phyloP scores from a whole-genome alignment of 2,113 vertebrate species.

The Hippopotamus amphibius region DNA sequence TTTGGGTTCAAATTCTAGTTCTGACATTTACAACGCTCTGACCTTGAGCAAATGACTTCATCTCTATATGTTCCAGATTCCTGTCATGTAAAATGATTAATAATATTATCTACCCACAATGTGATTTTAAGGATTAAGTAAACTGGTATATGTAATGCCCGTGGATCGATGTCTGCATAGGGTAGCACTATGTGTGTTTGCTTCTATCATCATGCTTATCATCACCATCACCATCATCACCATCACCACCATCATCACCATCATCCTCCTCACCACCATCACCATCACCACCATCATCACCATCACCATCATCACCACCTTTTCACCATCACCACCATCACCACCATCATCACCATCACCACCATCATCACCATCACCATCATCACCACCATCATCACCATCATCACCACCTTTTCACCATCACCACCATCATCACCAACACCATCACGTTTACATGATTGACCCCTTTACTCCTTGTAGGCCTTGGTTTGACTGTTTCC shows the following conservation, averaged over 20 bases:
- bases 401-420: too few relatives aligned
- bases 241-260: background rate
- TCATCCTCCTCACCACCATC: too few relatives aligned
- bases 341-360: rapidly evolving
- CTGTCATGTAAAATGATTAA: background rate
- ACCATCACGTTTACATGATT: background rate
- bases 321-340: too few relatives aligned
- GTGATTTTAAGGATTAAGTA: background rate
- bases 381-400: too few relatives aligned
- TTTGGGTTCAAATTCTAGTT: background rate
- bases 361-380: background rate
- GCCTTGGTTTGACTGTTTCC: background rate
- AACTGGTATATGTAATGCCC: background rate
- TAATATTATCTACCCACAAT: background rate
- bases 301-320: too few relatives aligned
- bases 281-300: too few relatives aligned
- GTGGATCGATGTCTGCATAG: background rate
- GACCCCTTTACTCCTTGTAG: background rate
- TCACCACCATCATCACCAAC: background rate
- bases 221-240: rapidly evolving
- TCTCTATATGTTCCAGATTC: background rate
- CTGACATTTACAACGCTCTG: background rate
- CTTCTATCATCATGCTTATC: background rate
- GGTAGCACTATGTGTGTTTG: background rate
- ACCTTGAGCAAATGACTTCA: background rate